These are phyloP conservation scores for Helarctos malayanus DNA, from an alignment of 2,797 vertebrate genomes.

Conservation along the genomic window DNA sequence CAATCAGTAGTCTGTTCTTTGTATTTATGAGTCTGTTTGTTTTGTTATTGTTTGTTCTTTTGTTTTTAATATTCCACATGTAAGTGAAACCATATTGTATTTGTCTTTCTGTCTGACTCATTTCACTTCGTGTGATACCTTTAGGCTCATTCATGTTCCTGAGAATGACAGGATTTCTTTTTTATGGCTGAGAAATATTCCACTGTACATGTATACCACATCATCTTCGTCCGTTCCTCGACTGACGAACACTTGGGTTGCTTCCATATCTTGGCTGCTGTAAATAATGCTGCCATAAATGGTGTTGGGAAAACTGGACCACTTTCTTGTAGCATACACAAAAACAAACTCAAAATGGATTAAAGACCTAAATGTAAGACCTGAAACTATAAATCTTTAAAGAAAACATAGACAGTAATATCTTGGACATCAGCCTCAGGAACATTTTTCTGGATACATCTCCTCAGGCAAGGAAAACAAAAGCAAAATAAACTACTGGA, in stretches of 20 bases:
- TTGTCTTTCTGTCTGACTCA: not conserved
- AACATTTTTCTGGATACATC: not conserved
- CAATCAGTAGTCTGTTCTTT: not conserved
- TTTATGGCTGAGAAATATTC: not conserved
- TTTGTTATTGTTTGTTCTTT: not conserved
- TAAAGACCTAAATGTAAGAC: not conserved
- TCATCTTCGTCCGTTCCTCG: not conserved
- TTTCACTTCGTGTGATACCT: not conserved
- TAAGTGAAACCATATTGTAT: not conserved
- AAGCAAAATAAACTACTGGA: not conserved
- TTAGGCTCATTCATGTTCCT: not conserved
- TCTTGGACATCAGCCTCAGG: not conserved
- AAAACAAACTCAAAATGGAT: not conserved
- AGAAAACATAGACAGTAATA: not conserved
- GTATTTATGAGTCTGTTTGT: not conserved
- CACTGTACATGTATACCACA: not conserved
- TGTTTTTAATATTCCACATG: not conserved
- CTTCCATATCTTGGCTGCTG: not conserved
- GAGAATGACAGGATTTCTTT: not conserved
- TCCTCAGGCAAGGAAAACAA: not conserved
- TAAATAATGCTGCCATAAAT: not conserved
- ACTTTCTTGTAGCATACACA: not conserved
- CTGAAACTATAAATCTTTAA: not conserved
- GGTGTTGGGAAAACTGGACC: not conserved
- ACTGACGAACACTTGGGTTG: not conserved